These are phyloP conservation scores for Holothuria glaberrima DNA, from an alignment of 35 echinoderm and acorn worm genomes.

Conservation along the genomic window DNA sequence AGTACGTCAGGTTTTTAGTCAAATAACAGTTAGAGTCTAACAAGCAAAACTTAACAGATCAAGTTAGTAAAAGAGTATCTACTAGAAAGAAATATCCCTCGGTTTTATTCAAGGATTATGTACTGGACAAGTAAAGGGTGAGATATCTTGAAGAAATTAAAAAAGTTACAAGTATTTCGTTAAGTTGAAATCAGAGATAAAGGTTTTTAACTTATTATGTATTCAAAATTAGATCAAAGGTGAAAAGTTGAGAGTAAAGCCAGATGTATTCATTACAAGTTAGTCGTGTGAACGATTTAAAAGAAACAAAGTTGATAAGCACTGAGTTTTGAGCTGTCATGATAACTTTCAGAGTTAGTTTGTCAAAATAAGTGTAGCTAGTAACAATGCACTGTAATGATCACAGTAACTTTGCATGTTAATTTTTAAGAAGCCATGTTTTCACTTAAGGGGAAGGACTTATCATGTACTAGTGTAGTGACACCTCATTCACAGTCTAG, in stretches of 20 bases:
- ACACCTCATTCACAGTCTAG: too few relatives aligned
- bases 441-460: background rate
- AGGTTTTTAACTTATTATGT: background rate
- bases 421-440: background rate
- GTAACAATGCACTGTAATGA: background rate
- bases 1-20: background rate
- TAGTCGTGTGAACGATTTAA: background rate
- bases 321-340: background rate
- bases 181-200: background rate
- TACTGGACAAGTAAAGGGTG: slow-evolving; percentile 43
- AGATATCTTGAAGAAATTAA: background rate
- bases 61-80: slow-evolving; percentile 25
- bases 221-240: background rate
- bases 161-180: background rate
- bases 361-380: background rate
- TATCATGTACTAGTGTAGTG: background rate
- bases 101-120: slow-evolving; percentile 53
- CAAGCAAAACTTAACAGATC: slow-evolving; percentile 13
- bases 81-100: slow-evolving; percentile 47
- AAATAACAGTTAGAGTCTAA: background rate
- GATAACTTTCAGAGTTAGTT: background rate
- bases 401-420: background rate
- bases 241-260: background rate
- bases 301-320: background rate
- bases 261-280: background rate